Evolutionary conservation across 2,113 vertebrate species (phyloP), one percentile per base, ranked within the genome.

Genomic region (Siniperca chuatsi): DNA sequence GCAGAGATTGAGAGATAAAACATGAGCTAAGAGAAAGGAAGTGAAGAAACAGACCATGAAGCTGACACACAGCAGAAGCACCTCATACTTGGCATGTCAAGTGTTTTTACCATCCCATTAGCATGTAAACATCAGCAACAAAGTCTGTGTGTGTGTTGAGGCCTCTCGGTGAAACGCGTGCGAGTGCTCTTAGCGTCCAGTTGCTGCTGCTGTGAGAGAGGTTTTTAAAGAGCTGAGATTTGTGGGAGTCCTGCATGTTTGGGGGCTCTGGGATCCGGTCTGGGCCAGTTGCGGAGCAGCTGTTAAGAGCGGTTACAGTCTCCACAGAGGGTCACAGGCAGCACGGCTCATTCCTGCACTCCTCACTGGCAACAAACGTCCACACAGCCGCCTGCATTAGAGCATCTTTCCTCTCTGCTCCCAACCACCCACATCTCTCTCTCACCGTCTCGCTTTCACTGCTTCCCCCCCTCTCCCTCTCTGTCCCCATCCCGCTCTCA

Each of bases 321-420:
- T 85, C 65, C 78, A 18, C 57, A 18, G 33, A 57, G 71, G 66
- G 64, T 73, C 75, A 69, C 46, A 5, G 70, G 33, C 65, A 20
- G 21, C 61, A 54, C n/a, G 9, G 55, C 67, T 76, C 79, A 46
- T 71, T 50, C 23, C 73, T 2, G 42, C 8, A 37, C 44, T 55
- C 57, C 71, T 83, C 40, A 9, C 25, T 2, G 54, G 70, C 44
- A 78, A 8, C 20, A 18, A 66, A 74, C 61, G 1, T 80, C 90
- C 88, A 85, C 83, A 12, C 76, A 70, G 69, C 74, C 74, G 83
- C 82, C 55, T 71, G 57, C 73, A 85, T 79, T 25, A 1, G 25
- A 87, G 64, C 78, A 84, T 85, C 77, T 69, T 61, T 79, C 69
- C 88, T 78, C 78, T 77, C 55, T 4, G 65, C 74, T 78, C 60